These are phyloP conservation scores for Hybognathus amarus DNA, from an alignment of 2,797 vertebrate genomes.

Conservation along the genomic window DNA sequence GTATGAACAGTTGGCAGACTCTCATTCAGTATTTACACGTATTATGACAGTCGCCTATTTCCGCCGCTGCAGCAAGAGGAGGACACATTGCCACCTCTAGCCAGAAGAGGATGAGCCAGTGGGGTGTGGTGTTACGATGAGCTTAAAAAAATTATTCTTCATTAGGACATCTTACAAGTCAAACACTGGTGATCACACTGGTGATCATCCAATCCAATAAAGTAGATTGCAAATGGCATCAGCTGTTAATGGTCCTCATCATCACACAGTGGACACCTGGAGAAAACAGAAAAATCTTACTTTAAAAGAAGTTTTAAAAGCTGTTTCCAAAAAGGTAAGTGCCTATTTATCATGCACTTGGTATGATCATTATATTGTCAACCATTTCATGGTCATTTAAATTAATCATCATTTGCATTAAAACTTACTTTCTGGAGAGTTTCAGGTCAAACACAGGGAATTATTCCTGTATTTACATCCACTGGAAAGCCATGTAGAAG, in stretches of 20 bases:
- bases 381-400: neutral
- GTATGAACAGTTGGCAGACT: conserved; percentile 53
- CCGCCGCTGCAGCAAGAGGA: conserved; percentile 21
- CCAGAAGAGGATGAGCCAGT: neutral
- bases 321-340: conserved; percentile 29
- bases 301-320: neutral
- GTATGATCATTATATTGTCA: neutral
- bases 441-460: neutral
- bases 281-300: conserved; percentile 5
- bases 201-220: neutral
- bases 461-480: neutral
- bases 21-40: conserved; percentile 57
- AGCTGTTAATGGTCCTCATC: neutral
- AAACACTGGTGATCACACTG: conserved; percentile 5
- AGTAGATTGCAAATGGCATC: neutral
- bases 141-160: conserved; percentile 3
- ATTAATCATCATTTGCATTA: neutral
- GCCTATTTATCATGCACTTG: neutral
- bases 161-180: neutral
- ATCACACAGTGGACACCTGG: conserved; percentile 2
- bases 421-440: neutral
- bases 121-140: neutral
- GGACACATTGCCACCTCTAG: conserved; percentile 8
- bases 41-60: conserved; percentile 57
- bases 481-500: neutral